Conservation (phyloP, 2,888 invertebrate species). For the Osedax frankpressi region DNA sequence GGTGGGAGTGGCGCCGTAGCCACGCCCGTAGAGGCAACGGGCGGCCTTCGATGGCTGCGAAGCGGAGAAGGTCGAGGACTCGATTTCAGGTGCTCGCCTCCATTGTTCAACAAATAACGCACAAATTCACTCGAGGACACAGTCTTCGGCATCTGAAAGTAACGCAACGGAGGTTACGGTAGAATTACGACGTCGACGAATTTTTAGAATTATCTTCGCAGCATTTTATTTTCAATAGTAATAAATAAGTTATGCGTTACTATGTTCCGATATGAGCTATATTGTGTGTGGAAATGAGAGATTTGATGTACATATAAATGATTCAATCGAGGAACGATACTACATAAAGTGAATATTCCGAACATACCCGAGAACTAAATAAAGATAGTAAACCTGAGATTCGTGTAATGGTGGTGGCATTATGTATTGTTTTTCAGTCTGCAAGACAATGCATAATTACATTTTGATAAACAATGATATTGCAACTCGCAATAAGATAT, state of each 20-base stretch:
- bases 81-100: not conserved
- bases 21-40: not conserved
- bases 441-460: not conserved
- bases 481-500: too few species aligned
- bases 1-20: too few species aligned
- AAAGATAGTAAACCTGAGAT: too few species aligned
- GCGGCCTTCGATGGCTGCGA: not conserved
- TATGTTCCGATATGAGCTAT: too few species aligned
- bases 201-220: too few species aligned
- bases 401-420: not conserved
- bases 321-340: not conserved
- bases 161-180: not conserved
- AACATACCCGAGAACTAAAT: too few species aligned
- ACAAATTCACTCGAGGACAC: not conserved
- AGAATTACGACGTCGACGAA: too few species aligned
- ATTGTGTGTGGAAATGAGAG: too few species aligned
- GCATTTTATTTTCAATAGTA: too few species aligned
- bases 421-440: not conserved
- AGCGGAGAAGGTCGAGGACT: not conserved
- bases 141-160: not conserved
- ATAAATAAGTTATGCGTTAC: too few species aligned
- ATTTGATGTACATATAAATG: too few species aligned
- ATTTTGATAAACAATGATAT: not conserved
- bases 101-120: not conserved
- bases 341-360: too few species aligned